A percentile compares a stretch with the other conserved stretches of the same genome.
Evolutionary conservation across 2,797 vertebrate species (phyloP).

Genomic region (Tokudaia muenninki): DNA sequence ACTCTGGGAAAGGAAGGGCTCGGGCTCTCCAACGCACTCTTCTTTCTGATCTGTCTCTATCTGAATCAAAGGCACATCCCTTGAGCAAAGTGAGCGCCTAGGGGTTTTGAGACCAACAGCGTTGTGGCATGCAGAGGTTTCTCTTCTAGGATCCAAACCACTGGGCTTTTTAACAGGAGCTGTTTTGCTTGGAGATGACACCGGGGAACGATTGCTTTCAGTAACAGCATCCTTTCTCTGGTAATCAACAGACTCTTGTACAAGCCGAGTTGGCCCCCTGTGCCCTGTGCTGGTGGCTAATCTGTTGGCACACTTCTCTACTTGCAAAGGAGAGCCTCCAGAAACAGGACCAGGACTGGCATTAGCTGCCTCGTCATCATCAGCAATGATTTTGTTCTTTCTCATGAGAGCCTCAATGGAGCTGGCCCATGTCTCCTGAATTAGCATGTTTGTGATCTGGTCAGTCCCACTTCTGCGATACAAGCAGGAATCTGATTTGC

Average conservation of each 20-base stretch:
- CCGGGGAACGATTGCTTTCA: slow-evolving; percentile 88
- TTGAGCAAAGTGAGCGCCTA: slow-evolving; percentile 83
- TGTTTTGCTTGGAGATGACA: slow-evolving; percentile 81
- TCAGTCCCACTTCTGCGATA: slow-evolving; percentile 94
- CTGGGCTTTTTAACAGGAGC: slow-evolving; percentile 82
- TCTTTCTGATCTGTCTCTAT: slow-evolving; percentile 96
- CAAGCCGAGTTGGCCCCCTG: slow-evolving; percentile 90
- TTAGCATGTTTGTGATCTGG: slow-evolving; percentile 96
- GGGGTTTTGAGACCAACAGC: slow-evolving; percentile 66
- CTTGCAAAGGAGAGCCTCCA: slow-evolving; percentile 89
- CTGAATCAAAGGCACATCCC: slow-evolving; percentile 97
- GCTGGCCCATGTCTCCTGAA: slow-evolving; percentile 97
- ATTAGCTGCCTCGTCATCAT: slow-evolving; percentile 89
- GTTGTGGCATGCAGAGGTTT: slow-evolving; percentile 76
- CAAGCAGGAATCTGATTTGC: slow-evolving; percentile 98
- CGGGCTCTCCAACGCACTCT: slow-evolving; percentile 83
- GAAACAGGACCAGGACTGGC: slow-evolving; percentile 83
- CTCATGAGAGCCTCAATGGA: slow-evolving; percentile 98
- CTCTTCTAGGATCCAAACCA: slow-evolving; percentile 86
- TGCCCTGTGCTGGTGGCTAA: slow-evolving; percentile 92
- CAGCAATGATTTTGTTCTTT: slow-evolving; percentile 97
- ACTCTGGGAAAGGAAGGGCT: slow-evolving; percentile 63
- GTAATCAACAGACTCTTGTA: slow-evolving; percentile 87
- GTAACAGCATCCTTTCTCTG: slow-evolving; percentile 82
- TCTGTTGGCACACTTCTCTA: slow-evolving; percentile 91